These are phyloP conservation scores for Hiodon alosoides DNA, from an alignment of 2,113 vertebrate genomes.

Conservation along the genomic window DNA sequence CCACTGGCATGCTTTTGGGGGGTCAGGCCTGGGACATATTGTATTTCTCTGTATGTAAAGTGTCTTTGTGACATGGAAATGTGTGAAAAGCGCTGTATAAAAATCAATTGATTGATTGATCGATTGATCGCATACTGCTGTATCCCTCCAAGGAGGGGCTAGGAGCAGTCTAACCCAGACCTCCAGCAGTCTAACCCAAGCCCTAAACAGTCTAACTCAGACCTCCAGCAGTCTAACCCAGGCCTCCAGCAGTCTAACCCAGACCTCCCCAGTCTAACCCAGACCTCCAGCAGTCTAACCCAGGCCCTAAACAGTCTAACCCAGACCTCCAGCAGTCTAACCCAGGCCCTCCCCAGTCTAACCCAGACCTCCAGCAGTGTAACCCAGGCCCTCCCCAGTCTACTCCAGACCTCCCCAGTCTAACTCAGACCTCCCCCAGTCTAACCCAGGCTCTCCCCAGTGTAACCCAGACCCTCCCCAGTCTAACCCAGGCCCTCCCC, in stretches of 20 bases:
- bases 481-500: no score
- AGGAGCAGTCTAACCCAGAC: no score
- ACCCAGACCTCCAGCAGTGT: conserved; percentile 20
- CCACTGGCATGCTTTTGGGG: no score
- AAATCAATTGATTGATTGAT: no score
- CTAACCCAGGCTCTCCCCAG: conserved; percentile 14
- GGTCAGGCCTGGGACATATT: no score
- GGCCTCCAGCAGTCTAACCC: conserved; percentile 30
- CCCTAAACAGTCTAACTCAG: not conserved
- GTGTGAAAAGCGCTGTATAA: no score
- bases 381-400: conserved; percentile 37
- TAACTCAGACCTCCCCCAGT: not conserved
- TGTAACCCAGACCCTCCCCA: conserved; percentile 50
- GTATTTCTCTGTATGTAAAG: no score
- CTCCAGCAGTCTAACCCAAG: not conserved
- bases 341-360: not conserved
- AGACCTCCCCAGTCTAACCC: conserved; percentile 30
- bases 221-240: conserved; percentile 18
- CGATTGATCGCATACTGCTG: no score
- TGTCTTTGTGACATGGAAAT: no score
- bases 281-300: no score
- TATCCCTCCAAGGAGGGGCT: no score
- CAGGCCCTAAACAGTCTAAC: conserved; percentile 42
- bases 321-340: not conserved
- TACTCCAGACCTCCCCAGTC: conserved; percentile 53